Percentiles rank a stretch among this genome's conserved stretches.
Evolutionary conservation across 2,113 vertebrate species (phyloP).

Genomic region (Gallinago media): DNA sequence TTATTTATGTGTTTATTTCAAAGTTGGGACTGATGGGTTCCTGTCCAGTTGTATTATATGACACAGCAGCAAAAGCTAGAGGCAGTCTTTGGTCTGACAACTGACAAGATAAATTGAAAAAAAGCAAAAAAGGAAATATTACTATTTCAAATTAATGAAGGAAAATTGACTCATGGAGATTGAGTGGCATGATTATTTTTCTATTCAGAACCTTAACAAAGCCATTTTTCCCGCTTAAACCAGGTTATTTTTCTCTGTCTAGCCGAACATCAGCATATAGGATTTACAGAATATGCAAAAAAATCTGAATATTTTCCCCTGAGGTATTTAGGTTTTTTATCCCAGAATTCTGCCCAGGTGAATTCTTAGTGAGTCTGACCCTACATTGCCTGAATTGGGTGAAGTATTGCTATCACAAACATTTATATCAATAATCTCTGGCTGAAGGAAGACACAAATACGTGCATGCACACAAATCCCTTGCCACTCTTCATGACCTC

Average conservation of each 20-base stretch:
- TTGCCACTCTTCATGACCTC: background rate
- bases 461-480: accelerated
- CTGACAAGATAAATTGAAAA: background rate
- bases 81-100: background rate
- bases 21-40: background rate
- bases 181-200: background rate
- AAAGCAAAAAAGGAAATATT: background rate
- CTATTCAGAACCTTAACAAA: background rate
- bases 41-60: background rate
- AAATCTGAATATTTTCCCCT: background rate
- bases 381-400: background rate
- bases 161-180: background rate
- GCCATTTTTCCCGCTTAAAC: background rate
- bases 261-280: background rate
- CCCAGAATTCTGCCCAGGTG: background rate
- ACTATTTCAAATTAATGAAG: background rate
- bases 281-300: background rate
- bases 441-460: background rate
- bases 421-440: background rate
- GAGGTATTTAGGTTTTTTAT: background rate
- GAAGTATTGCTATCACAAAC: background rate
- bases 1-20: background rate
- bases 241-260: background rate
- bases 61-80: background rate
- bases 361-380: background rate